Conservation (phyloP, 2,113 vertebrate genomes). For the Gallinago undulata region DNA sequence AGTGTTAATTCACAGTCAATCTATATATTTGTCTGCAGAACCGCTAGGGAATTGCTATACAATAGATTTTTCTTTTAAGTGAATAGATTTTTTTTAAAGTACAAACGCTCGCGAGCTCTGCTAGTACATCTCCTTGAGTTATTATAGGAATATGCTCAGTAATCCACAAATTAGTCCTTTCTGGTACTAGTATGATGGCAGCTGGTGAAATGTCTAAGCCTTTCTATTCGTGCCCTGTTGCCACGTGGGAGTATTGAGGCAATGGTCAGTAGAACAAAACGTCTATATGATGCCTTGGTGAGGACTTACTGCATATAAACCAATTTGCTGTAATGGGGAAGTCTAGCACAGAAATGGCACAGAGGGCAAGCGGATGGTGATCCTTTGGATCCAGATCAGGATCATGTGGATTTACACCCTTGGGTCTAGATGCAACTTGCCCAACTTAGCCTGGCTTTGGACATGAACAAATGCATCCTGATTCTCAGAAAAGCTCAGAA, state of each 20-base stretch:
- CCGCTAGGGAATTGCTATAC: background rate
- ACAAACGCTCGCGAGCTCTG: background rate
- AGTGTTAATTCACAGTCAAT: constrained; percentile 55
- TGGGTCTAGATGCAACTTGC: background rate
- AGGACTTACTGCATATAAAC: background rate
- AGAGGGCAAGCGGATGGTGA: background rate
- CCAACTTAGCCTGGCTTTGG: background rate
- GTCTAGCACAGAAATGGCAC: background rate
- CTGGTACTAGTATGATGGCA: background rate
- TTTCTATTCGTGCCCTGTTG: background rate
- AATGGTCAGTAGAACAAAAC: background rate
- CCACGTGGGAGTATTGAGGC: background rate
- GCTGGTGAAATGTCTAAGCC: background rate
- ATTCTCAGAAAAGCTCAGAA: background rate
- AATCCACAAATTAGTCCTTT: background rate
- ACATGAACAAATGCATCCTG: background rate
- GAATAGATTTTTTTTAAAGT: background rate
- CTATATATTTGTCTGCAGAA: constrained; percentile 46
- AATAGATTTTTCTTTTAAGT: constrained; percentile 23
- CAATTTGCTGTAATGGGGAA: background rate
- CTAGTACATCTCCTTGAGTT: background rate
- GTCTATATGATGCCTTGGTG: background rate
- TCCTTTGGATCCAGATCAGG: background rate
- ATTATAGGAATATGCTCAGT: background rate
- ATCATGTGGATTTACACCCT: background rate